A percentile compares a stretch with the other conserved stretches of the same genome.
These are phyloP conservation scores for Blastomussa wellsi DNA, from an alignment of 92 coral and sea anemone genomes.

Conservation along the genomic window DNA sequence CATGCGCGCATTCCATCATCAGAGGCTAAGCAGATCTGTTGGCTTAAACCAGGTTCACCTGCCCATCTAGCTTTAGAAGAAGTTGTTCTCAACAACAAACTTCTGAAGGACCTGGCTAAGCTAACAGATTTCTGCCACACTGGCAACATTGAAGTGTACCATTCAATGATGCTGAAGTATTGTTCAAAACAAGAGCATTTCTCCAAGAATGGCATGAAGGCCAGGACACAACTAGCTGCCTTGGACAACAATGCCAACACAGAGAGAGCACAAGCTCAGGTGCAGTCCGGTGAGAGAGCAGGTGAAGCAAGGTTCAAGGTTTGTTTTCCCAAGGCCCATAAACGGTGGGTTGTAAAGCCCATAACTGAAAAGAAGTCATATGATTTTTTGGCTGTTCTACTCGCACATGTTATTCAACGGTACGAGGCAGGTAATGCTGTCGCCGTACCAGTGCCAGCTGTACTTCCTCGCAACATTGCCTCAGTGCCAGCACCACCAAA, in stretches of 20 bases:
- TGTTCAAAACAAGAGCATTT: constrained; percentile 60
- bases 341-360: constrained; percentile 67
- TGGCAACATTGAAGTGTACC: no score
- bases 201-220: constrained; percentile 48
- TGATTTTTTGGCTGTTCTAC: not conserved
- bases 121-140: no score
- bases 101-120: constrained; percentile 51
- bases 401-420: not conserved
- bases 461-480: constrained; percentile 38
- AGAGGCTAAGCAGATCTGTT: constrained; percentile 27
- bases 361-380: constrained; percentile 40
- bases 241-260: constrained; percentile 58
- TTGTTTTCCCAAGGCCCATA: constrained; percentile 53
- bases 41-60: constrained; percentile 54
- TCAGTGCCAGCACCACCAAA: constrained; percentile 41
- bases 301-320: constrained; percentile 44
- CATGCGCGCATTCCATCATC: constrained; percentile 29
- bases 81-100: constrained; percentile 35
- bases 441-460: constrained; percentile 22
- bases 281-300: constrained; percentile 26
- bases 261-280: constrained; percentile 47
- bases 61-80: constrained; percentile 58
- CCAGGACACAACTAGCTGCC: constrained; percentile 60
- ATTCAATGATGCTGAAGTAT: no score
- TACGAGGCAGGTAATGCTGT: constrained; percentile 8